These are phyloP conservation scores for Pelusios castaneus DNA, from an alignment of 2,113 vertebrate species.

Conservation along the genomic window DNA sequence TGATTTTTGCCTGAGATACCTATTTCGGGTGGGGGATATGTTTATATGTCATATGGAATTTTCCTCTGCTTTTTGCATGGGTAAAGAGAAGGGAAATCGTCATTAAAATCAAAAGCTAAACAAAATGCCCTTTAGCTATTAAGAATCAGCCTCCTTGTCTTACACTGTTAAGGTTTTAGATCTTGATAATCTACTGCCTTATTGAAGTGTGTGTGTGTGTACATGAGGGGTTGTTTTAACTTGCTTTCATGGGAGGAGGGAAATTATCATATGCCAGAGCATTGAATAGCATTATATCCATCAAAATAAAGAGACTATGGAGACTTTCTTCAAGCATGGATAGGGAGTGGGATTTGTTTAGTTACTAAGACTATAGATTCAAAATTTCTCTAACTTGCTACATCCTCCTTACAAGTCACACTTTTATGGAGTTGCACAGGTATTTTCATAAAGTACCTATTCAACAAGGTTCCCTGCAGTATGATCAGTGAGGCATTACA, in stretches of 20 bases:
- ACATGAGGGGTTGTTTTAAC: neutral
- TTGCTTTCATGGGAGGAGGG: neutral
- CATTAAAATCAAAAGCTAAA: neutral
- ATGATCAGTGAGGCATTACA: neutral
- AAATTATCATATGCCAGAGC: neutral
- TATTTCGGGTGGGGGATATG: neutral
- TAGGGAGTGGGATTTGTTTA: neutral
- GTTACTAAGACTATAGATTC: neutral
- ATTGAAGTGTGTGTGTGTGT: neutral
- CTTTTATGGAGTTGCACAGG: neutral
- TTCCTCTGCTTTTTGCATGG: neutral
- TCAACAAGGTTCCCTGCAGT: neutral
- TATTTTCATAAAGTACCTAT: neutral
- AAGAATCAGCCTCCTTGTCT: neutral
- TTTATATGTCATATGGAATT: neutral
- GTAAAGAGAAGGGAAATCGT: neutral
- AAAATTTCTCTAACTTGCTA: neutral
- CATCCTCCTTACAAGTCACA: neutral
- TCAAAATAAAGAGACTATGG: slow-evolving; percentile 14
- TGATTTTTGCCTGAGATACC: neutral
- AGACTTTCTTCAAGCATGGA: neutral
- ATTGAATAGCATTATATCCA: neutral
- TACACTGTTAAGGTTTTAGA: neutral
- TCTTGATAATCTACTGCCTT: neutral
- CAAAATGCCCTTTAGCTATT: neutral